Evolutionary conservation across 2,113 vertebrate species (phyloP).

Genomic region (Columba janthina): DNA sequence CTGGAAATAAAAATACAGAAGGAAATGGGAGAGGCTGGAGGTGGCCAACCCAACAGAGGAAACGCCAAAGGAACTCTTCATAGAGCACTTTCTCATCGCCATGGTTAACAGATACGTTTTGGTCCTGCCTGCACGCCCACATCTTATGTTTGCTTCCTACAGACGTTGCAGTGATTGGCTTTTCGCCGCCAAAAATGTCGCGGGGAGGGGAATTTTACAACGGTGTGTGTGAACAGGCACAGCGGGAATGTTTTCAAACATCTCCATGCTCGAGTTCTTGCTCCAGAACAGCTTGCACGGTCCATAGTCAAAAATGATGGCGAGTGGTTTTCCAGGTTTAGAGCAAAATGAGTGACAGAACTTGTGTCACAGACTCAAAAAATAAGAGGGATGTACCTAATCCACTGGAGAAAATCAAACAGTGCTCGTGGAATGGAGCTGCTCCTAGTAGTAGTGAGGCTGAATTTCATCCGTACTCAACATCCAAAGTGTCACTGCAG

Average conservation of each 20-base stretch:
- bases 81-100: background rate
- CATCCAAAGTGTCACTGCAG: background rate
- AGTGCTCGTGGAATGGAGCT: fast-evolving
- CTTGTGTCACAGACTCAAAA: background rate
- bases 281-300: background rate
- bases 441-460: fast-evolving
- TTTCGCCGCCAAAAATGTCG: background rate
- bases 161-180: background rate
- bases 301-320: background rate
- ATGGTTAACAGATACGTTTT: background rate
- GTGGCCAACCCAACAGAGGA: background rate
- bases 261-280: background rate
- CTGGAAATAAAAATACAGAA: background rate
- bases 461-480: background rate
- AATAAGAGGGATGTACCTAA: background rate
- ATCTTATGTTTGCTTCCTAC: background rate
- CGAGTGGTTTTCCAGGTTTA: background rate
- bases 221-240: background rate
- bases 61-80: background rate
- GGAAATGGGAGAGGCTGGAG: fast-evolving
- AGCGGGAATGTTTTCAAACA: background rate
- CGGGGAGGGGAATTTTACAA: background rate
- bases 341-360: background rate
- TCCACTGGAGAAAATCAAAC: background rate
- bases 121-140: background rate